Base-by-base conservation (phyloP, 2,888 invertebrate species). In the Phalangium opilio region DNA sequence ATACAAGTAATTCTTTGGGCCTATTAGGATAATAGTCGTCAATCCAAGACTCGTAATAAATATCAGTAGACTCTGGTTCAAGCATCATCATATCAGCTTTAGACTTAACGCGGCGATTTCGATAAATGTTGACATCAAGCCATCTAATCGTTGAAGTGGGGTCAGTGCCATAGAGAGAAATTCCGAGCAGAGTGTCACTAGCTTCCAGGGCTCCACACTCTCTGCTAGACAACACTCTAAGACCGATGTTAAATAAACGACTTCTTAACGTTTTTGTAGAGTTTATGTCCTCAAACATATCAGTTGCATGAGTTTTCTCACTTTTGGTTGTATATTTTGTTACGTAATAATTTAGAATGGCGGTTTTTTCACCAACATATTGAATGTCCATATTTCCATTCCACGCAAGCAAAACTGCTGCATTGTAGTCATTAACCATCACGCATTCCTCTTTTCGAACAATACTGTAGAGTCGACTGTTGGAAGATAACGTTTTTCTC, bases 151-250 rank as follows among this genome's bases (percentile, higher is more conserved):
- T 17, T n/a, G 41, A 17, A 19, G 8, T 11, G 10, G 20, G 41
- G 19, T 41, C 41, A 18, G 18, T 41, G 20, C 41, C 19, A n/a
- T 41, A 18, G 2, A 41, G 41, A 18, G 19, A 19, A n/a, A 41
- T 2, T 7, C 41, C 41, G 2, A 41, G 1, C 8, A 17, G n/a
- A 17, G 44, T 44, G 35, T 17, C 44, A 35, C 15, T 33, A 12
- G 44, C 35, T 34, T 44, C 44, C 17, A 36, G n/a, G 12, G 44
- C 44, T 5, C 44, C 35, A 35, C 36, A 44, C 19, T 44, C 35
- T 33, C 36, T 7, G 35, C 35, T 35, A 10, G 27, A 17, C 12
- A 34, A 10, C 2, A 8, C 19, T 35, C 44, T 14, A 11, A 44
- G 17, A 18, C 12, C 34, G 18, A 35, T 11, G 19, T 44, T 44